These are phyloP conservation scores for Cromileptes altivelis DNA, from an alignment of 2,113 vertebrate genomes.

Conservation along the genomic window DNA sequence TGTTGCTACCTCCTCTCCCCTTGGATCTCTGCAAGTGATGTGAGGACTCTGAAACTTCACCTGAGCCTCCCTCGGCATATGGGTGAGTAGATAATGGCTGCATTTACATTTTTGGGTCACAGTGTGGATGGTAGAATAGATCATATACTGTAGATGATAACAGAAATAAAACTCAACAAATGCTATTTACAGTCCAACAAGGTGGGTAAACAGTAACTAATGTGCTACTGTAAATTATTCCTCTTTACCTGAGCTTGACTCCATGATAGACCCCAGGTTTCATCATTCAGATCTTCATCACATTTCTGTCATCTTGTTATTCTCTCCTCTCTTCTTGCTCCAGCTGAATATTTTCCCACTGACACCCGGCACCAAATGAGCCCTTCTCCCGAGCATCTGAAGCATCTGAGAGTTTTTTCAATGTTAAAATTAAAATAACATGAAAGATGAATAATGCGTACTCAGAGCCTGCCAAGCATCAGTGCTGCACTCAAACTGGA, in stretches of 20 bases:
- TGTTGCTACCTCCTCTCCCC: no score
- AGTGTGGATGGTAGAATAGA: no score
- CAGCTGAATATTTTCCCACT: constrained; percentile 31
- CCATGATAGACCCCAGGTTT: constrained; percentile 17
- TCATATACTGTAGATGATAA: no score
- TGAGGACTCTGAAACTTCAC: no score
- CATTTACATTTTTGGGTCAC: no score
- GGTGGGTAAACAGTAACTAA: neutral
- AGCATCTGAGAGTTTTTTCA: constrained; percentile 12
- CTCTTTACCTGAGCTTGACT: neutral
- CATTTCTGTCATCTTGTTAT: neutral
- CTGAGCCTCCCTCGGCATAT: no score
- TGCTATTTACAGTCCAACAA: neutral
- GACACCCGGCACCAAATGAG: constrained; percentile 36
- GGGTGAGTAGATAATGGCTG: no score
- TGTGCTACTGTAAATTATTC: neutral
- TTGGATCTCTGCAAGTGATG: no score
- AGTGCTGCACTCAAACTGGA: constrained; percentile 24
- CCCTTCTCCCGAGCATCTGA: neutral
- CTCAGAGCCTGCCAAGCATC: constrained; percentile 21
- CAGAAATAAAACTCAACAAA: no score
- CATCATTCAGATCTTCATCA: constrained; percentile 3
- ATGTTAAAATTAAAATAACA: constrained; percentile 46
- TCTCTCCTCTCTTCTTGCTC: constrained; percentile 21
- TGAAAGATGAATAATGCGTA: constrained; percentile 61